These are phyloP conservation scores for Mantis religiosa DNA, from an alignment of 2,888 invertebrate genomes.

Conservation along the genomic window DNA sequence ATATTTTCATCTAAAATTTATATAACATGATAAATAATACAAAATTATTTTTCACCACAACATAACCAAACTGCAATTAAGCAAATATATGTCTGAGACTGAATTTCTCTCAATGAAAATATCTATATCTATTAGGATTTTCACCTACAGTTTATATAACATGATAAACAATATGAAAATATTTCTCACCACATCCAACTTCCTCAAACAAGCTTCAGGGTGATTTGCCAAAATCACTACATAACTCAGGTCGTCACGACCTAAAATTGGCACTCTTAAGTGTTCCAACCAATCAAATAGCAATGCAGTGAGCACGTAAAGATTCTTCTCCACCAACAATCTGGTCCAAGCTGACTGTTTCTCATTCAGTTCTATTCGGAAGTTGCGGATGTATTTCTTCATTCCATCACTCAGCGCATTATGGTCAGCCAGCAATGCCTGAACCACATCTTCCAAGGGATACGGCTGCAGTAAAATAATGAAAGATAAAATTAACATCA, in stretches of 20 bases:
- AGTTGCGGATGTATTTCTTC: slow-evolving; percentile 40
- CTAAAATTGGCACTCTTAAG: slow-evolving; percentile 63
- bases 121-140: too few species aligned
- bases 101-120: too few species aligned
- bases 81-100: too few species aligned
- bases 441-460: slow-evolving; percentile 41
- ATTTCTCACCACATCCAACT: slow-evolving; percentile 50
- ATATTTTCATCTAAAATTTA: too few species aligned
- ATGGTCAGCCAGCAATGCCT: slow-evolving; percentile 58
- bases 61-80: too few species aligned
- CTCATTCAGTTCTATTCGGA: slow-evolving; percentile 62
- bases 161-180: not conserved
- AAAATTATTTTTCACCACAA: too few species aligned
- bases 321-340: slow-evolving; percentile 60
- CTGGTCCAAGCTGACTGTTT: slow-evolving; percentile 61
- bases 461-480: slow-evolving; percentile 12
- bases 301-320: slow-evolving; percentile 59
- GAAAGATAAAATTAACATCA: not conserved
- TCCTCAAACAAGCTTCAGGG: slow-evolving; percentile 57
- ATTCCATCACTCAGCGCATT: slow-evolving; percentile 53
- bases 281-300: slow-evolving; percentile 76
- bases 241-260: slow-evolving; percentile 61
- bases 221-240: slow-evolving; percentile 61
- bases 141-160: not conserved
- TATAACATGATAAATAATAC: not conserved